Evolutionary conservation across 2,797 vertebrate species (phyloP).

Genomic region (Clarias platycephalus): DNA sequence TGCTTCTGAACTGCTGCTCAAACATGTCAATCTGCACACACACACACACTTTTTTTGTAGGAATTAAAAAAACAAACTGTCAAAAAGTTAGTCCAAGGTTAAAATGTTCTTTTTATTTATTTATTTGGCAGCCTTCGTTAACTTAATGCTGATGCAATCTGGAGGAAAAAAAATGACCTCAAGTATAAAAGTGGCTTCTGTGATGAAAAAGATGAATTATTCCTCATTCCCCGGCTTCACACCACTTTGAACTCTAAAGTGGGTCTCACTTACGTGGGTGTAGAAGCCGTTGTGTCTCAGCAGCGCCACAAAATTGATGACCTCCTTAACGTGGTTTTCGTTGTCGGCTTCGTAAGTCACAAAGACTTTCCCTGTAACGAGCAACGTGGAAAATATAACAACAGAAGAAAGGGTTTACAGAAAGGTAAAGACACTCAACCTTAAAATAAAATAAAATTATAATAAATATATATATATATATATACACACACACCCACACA

Average conservation of each 20-base stretch:
- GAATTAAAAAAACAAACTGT: not conserved
- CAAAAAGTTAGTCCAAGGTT: slow-evolving; percentile 3
- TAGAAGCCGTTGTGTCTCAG: slow-evolving; percentile 81
- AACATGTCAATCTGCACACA: slow-evolving; percentile 79
- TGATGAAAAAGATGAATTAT: not conserved
- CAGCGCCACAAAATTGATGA: slow-evolving; percentile 81
- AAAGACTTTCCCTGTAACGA: slow-evolving; percentile 73
- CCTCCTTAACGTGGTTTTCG: slow-evolving; percentile 77
- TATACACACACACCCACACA: no score
- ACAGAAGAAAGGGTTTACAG: not conserved
- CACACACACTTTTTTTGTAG: not conserved
- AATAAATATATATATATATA: no score
- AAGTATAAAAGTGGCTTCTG: not conserved
- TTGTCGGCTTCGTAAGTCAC: slow-evolving; percentile 79
- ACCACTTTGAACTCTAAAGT: not conserved
- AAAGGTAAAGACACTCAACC: not conserved
- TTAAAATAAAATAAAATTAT: not conserved
- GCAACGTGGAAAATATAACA: not conserved
- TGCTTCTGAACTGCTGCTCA: slow-evolving; percentile 81
- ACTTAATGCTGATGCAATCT: slow-evolving; percentile 10
- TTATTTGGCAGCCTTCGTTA: not conserved
- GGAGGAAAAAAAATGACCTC: not conserved
- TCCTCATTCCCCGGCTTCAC: not conserved
- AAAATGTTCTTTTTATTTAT: not conserved
- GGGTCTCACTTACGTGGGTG: slow-evolving; percentile 71